These are phyloP conservation scores for Peribatodes rhomboidaria DNA, from an alignment of 2,888 invertebrate species.

Conservation along the genomic window DNA sequence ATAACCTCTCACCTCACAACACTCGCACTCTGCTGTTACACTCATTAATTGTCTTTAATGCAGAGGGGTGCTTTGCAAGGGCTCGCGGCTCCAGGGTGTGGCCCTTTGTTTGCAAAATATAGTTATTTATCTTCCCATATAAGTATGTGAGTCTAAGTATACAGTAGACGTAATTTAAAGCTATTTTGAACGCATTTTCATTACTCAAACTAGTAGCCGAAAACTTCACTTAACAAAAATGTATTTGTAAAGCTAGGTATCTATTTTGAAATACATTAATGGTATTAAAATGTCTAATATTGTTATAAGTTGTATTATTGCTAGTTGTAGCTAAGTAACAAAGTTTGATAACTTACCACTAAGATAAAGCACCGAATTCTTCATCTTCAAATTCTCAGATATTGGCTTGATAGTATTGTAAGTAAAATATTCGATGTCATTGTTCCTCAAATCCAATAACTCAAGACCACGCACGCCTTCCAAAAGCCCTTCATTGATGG, in stretches of 20 bases:
- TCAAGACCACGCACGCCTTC: constrained; percentile 91
- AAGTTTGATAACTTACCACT: constrained; percentile 68
- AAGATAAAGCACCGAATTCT: constrained; percentile 78
- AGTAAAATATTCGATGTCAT: constrained; percentile 91
- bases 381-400: constrained; percentile 90
- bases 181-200: neutral
- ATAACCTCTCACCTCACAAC: neutral
- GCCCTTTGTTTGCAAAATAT: constrained; percentile 77
- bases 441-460: constrained; percentile 92
- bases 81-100: constrained; percentile 69
- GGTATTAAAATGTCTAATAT: neutral
- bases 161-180: neutral
- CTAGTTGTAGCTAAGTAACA: neutral
- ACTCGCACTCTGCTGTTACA: constrained; percentile 61
- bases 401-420: constrained; percentile 92
- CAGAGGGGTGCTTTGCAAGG: constrained; percentile 69
- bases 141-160: neutral
- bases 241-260: no score
- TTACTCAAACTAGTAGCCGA: neutral
- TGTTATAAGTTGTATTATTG: neutral
- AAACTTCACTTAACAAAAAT: no score
- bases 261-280: neutral
- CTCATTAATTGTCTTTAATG: constrained; percentile 82
- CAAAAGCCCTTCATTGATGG: constrained; percentile 90
- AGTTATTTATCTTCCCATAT: constrained; percentile 76